Evolutionary conservation across 2,113 vertebrate species (phyloP).

Genomic region (Chaetorhynchus papuensis): DNA sequence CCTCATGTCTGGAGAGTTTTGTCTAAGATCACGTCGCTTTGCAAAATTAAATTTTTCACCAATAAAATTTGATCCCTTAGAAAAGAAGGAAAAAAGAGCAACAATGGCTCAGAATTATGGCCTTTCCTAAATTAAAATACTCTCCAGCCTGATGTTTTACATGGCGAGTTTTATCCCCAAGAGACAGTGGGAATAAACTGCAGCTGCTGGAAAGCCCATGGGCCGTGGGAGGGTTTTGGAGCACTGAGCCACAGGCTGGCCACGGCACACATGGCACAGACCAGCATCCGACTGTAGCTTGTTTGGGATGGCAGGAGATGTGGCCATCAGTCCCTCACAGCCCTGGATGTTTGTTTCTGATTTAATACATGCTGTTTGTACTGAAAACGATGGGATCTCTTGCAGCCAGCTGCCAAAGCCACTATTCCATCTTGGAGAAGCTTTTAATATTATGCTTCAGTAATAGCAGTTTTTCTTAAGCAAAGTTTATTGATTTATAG

Average conservation of each 20-base stretch:
- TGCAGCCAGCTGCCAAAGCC: not conserved
- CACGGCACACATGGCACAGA: not conserved
- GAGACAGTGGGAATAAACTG: not conserved
- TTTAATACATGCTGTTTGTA: not conserved
- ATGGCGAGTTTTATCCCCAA: not conserved
- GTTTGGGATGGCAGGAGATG: not conserved
- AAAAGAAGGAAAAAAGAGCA: not conserved
- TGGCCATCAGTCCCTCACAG: not conserved
- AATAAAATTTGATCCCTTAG: not conserved
- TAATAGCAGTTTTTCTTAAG: slow-evolving; percentile 24
- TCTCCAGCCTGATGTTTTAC: not conserved
- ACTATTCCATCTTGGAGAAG: not conserved
- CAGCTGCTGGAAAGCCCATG: not conserved
- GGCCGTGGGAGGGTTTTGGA: not conserved
- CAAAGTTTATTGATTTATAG: slow-evolving; percentile 49
- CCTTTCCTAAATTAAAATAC: not conserved
- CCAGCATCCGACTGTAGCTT: not conserved
- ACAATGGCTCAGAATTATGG: not conserved
- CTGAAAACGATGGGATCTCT: not conserved
- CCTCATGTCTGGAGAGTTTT: not conserved
- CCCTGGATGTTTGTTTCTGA: not conserved
- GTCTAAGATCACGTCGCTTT: not conserved
- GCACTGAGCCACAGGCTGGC: not conserved
- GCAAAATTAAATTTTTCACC: slow-evolving; percentile 4
- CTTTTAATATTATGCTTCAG: slow-evolving; percentile 18